Conservation (phyloP, 2,888 invertebrate genomes). For the Lobophora halterata region DNA sequence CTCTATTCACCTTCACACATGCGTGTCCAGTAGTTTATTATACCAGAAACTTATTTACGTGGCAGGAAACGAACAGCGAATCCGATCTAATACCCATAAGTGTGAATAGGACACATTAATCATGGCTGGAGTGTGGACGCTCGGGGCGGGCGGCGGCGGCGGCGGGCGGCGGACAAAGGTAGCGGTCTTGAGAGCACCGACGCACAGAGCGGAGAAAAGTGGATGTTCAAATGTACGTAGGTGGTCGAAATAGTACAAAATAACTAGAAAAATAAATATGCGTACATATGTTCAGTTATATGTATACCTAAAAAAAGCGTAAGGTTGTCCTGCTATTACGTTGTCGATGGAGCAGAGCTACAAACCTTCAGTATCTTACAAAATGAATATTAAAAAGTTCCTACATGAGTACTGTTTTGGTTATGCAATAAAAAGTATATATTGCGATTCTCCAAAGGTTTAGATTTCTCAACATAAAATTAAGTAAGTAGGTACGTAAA, state of each 20-base stretch:
- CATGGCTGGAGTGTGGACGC: slow-evolving; percentile 15
- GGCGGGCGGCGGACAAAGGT: slow-evolving; percentile 17
- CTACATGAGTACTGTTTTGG: no score
- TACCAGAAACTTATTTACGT: slow-evolving; percentile 7
- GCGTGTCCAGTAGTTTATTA: background rate
- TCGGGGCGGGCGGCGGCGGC: slow-evolving; percentile 1
- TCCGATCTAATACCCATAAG: slow-evolving; percentile 21
- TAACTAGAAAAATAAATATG: no score
- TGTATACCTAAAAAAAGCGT: background rate
- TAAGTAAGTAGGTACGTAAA: no score
- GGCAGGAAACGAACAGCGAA: slow-evolving; percentile 1
- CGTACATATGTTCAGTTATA: background rate
- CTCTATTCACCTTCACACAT: background rate
- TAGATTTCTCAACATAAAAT: no score
- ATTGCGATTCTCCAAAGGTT: no score
- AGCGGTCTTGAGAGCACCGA: slow-evolving; percentile 10
- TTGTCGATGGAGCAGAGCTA: no score
- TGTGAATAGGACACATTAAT: slow-evolving; percentile 24
- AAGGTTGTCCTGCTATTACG: no score
- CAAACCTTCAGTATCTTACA: no score
- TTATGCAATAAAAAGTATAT: no score
- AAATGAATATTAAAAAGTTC: no score
- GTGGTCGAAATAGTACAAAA: no score
- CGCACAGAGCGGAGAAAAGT: slow-evolving; percentile 4
- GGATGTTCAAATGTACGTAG: no score